Evolutionary conservation across 2,113 vertebrate species (phyloP), one percentile per base, ranked within the genome.

Genomic region (Hystrix cristata): DNA sequence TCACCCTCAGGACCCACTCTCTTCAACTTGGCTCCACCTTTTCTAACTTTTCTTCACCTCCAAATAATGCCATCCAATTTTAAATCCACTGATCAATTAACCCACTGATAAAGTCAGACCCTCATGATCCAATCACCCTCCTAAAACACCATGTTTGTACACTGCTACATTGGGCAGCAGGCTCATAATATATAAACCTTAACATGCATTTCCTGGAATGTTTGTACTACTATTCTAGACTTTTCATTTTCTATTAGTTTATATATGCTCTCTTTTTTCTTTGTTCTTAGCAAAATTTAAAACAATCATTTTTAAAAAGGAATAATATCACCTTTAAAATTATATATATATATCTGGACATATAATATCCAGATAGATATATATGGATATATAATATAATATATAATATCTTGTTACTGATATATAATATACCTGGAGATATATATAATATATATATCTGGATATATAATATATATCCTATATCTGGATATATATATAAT

Each of bases 301-400:
- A 85, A 90, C 10, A 83, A 67, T 14, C 51, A 7, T 48, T 83
- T 83, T 80, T 74, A 76, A 90, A 15, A 71, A 76, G 23, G 7
- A 71, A 78, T 67, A 74, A 80, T 53, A 65, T 29, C 34, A 31
- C 29, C 53, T 95, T 93, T 65, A 94, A 96, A 94, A 59, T 38
- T 38, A 38, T 38, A 38, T 43, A 55, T 15, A 21, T 51, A 34
- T 83, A 43, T 21, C 55, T 15, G 5, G n/a, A 13, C 48, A 55
- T 15, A 21, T 51, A 38, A 46, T 83, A 43, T 21, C 55, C 8
- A 3, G n/a, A 13, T 60, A 23, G 43, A 55, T 15, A 21, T 51
- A 46, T 83, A 43, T 21, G 38, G 38, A 38, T 38, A 38, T 38
- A 38, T 38, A 38, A 38, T 38, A 38, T 38, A 38, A 38, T 38